Evolutionary conservation across 2,113 vertebrate genomes (phyloP).

Genomic region (Mystacornis crossleyi): DNA sequence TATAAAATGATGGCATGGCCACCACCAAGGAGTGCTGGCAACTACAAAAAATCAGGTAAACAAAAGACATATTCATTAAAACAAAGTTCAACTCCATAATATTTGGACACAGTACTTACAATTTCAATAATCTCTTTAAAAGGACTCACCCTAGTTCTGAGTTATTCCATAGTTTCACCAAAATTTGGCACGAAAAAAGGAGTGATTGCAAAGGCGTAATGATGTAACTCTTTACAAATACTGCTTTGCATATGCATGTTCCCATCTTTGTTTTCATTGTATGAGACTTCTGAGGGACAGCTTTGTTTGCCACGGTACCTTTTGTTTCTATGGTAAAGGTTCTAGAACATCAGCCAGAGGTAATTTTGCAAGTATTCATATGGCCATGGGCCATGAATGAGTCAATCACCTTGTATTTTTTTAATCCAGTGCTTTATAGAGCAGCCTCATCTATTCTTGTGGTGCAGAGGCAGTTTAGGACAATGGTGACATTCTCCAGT

Average conservation of each 20-base stretch:
- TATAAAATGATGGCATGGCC: background rate
- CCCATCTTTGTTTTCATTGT: background rate
- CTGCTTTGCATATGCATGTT: conserved; percentile 9
- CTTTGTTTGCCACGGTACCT: background rate
- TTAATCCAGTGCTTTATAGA: conserved; percentile 36
- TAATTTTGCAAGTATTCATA: conserved; percentile 59
- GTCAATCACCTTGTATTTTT: conserved; percentile 60
- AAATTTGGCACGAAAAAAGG: background rate
- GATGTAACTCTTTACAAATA: background rate
- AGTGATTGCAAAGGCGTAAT: background rate
- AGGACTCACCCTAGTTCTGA: background rate
- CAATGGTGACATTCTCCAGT: background rate
- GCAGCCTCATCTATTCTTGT: conserved; percentile 12
- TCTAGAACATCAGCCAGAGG: conserved; percentile 28
- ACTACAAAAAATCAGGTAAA: background rate
- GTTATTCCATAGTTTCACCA: background rate
- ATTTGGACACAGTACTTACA: background rate
- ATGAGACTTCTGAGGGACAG: conserved; percentile 12
- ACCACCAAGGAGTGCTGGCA: background rate
- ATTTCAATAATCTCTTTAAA: background rate
- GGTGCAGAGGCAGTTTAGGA: background rate
- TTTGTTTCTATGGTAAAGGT: conserved; percentile 48
- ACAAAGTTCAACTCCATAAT: background rate
- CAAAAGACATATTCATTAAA: background rate
- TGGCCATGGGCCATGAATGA: conserved; percentile 54